phyloP scores from a whole-genome alignment of 23 tunicate species.

The Trididemnum nubilum region DNA sequence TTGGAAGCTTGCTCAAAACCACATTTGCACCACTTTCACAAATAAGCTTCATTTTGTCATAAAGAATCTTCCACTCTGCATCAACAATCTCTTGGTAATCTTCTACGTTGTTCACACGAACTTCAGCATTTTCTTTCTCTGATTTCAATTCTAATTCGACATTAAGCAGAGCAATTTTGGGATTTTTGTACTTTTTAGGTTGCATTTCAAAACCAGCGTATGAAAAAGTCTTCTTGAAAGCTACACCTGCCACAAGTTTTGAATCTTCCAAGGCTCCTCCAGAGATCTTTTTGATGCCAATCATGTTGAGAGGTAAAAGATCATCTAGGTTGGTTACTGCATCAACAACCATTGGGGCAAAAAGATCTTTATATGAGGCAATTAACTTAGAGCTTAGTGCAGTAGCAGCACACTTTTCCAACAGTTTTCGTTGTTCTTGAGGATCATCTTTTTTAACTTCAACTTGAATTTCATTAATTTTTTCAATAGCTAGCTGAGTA shows the following conservation, averaged over 20 bases:
- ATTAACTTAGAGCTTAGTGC: constrained; percentile 92
- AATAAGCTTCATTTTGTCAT: constrained; percentile 89
- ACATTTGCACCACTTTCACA: constrained; percentile 95
- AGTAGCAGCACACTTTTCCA: constrained; percentile 93
- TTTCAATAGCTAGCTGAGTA: constrained; percentile 83
- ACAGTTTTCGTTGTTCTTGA: constrained; percentile 59
- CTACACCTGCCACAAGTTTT: constrained; percentile 93
- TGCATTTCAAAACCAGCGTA: constrained; percentile 99
- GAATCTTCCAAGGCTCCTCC: constrained; percentile 97
- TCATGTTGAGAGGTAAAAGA: constrained; percentile 93
- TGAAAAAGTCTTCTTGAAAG: constrained; percentile 95
- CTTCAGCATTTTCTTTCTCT: constrained; percentile 98
- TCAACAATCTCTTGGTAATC: constrained; percentile 98
- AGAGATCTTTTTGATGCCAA: constrained; percentile 96
- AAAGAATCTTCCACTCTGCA: constrained; percentile 98
- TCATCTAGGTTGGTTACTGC: constrained; percentile 89
- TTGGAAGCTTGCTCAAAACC: constrained; percentile 90
- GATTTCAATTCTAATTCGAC: constrained; percentile 97
- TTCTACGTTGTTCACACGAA: constrained; percentile 86
- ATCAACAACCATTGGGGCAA: constrained; percentile 98
- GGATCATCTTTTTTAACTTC: constrained; percentile 77
- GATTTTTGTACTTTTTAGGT: constrained; percentile 85
- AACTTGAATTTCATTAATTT: constrained; percentile 87
- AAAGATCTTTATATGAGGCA: constrained; percentile 87
- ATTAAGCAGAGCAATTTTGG: constrained; percentile 89